Percentiles rank a stretch among this genome's conserved stretches.
phyloP scores from a whole-genome alignment of 1,140 invertebrate species.

The Drosophila azteca region DNA sequence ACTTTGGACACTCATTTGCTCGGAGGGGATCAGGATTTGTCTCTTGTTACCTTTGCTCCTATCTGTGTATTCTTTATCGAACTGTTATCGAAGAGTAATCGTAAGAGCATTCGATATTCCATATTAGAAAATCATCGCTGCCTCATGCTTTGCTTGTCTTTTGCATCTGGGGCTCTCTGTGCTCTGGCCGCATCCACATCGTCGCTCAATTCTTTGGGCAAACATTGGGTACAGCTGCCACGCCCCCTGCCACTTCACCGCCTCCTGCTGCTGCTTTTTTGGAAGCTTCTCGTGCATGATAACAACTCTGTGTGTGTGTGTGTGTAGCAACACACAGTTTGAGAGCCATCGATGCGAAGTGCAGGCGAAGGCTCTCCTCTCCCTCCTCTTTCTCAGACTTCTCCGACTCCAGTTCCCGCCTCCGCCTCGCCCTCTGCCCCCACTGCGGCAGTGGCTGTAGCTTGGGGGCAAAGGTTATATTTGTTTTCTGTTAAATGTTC shows the following conservation, averaged over 20 bases:
- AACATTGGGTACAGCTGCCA: slow-evolving; percentile 52
- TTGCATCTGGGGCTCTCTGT: too few species aligned
- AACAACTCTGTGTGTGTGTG: slow-evolving; percentile 55
- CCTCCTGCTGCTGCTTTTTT: slow-evolving; percentile 35
- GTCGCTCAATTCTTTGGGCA: slow-evolving; percentile 74
- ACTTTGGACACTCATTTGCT: too few species aligned
- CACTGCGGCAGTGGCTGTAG: slow-evolving; percentile 3
- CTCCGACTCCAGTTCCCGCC: too few species aligned
- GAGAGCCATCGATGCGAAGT: slow-evolving; percentile 72
- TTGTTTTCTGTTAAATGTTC: slow-evolving; percentile 83
- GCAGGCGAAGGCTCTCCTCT: slow-evolving; percentile 27
- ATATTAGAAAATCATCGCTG: neutral
- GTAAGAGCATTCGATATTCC: slow-evolving; percentile 16
- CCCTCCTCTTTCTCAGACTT: too few species aligned
- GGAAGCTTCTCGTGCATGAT: slow-evolving; percentile 75
- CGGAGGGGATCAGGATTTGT: neutral
- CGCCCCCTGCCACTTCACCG: slow-evolving; percentile 23
- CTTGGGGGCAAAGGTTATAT: slow-evolving; percentile 77
- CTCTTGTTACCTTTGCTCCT: neutral
- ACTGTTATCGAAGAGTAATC: too few species aligned
- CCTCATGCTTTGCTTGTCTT: slow-evolving; percentile 1
- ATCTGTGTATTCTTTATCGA: too few species aligned
- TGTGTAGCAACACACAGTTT: slow-evolving; percentile 54
- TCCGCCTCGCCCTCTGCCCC: too few species aligned
- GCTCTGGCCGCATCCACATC: slow-evolving; percentile 3